These are phyloP conservation scores for Bombus picipes DNA, from an alignment of 1,140 invertebrate genomes.

Conservation along the genomic window DNA sequence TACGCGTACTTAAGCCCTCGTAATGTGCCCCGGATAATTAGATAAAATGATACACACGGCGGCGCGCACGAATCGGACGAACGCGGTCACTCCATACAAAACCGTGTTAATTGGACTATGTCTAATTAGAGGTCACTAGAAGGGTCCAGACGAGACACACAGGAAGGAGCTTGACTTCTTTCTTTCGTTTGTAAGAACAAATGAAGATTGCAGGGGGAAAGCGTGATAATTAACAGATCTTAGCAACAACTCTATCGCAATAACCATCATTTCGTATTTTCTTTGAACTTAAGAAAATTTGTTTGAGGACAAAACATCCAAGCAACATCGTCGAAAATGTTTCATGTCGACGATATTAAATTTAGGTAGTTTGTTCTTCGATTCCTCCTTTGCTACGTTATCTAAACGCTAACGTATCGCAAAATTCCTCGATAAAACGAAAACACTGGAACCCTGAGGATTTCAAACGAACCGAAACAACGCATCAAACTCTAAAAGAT, in stretches of 20 bases:
- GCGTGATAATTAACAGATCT: no score
- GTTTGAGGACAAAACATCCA: no score
- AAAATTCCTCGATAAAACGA: no score
- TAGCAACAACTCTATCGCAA: neutral
- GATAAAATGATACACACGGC: slow-evolving; percentile 41
- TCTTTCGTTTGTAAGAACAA: neutral
- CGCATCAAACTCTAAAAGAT: no score
- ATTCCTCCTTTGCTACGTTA: no score
- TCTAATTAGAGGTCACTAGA: slow-evolving; percentile 42
- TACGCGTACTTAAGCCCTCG: slow-evolving; percentile 19
- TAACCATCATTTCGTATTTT: fast-evolving
- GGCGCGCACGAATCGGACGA: slow-evolving; percentile 7
- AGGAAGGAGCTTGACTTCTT: neutral
- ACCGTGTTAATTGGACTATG: slow-evolving; percentile 50
- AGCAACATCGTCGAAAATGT: no score
- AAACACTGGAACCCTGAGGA: fast-evolving
- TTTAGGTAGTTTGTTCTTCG: no score
- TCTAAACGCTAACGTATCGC: no score
- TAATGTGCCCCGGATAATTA: slow-evolving; percentile 39
- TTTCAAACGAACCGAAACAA: neutral
- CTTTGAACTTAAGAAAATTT: neutral
- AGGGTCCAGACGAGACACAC: no score
- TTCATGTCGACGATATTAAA: no score
- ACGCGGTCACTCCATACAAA: neutral
- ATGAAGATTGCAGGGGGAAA: no score